Percentiles rank a stretch among this genome's conserved stretches.
phyloP scores from a whole-genome alignment of 2,113 vertebrate genomes.

The Calonectris borealis region DNA sequence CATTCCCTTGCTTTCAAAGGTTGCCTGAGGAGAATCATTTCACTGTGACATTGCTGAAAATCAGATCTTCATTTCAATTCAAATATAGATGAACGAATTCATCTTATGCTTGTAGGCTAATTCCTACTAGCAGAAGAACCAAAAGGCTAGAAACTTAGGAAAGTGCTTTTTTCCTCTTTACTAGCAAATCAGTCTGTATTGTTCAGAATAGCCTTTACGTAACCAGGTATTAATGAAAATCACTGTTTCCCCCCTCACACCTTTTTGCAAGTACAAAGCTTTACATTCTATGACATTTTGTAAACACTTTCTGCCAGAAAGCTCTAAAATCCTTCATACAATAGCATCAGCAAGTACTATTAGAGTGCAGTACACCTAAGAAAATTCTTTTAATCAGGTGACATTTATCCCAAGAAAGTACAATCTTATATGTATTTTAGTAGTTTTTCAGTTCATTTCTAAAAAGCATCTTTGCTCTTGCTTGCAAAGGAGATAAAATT shows the following conservation, averaged over 20 bases:
- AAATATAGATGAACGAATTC: constrained; percentile 31
- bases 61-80: constrained; percentile 55
- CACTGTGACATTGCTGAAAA: constrained; percentile 33
- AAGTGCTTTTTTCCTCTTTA: background rate
- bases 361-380: background rate
- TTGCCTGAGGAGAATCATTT: constrained; percentile 33
- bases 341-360: background rate
- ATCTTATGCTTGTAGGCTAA: constrained; percentile 23
- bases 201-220: background rate
- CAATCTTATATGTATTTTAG: background rate
- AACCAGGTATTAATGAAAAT: constrained; percentile 1
- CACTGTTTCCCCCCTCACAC: background rate
- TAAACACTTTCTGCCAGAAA: constrained; percentile 21
- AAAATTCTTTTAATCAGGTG: constrained; percentile 43
- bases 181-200: background rate
- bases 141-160: constrained; percentile 28
- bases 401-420: constrained; percentile 12
- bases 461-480: background rate
- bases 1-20: constrained; percentile 3
- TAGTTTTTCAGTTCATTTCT: constrained; percentile 8
- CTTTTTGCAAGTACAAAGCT: constrained; percentile 5
- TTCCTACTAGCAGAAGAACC: background rate
- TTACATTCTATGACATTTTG: constrained; percentile 4
- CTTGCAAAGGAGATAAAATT: constrained; percentile 9
- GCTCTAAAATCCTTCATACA: constrained; percentile 1